Percentiles rank a stretch among this genome's conserved stretches.
These are phyloP conservation scores for Peucedramus taeniatus DNA, from an alignment of 2,113 vertebrate species.

Conservation along the genomic window DNA sequence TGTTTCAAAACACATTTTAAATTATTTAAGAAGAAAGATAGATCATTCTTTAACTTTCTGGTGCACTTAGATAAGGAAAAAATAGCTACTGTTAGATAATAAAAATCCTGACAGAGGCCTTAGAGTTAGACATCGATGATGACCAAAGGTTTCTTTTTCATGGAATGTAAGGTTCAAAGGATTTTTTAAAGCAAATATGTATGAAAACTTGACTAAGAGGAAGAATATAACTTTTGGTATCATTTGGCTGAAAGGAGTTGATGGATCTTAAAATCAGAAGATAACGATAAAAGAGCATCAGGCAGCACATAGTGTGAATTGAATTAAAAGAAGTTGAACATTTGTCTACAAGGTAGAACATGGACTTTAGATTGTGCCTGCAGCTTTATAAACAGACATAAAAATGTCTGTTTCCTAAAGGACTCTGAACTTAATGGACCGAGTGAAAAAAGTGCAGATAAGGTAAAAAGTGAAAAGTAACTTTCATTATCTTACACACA, in stretches of 20 bases:
- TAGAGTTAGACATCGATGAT: background rate
- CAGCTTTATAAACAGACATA: background rate
- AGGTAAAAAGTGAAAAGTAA: background rate
- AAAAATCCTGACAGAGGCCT: background rate
- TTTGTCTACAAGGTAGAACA: background rate
- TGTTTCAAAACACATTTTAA: background rate
- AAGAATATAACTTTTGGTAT: background rate
- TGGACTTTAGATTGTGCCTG: background rate
- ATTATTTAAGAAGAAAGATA: background rate
- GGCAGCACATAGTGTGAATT: background rate
- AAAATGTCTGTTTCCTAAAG: background rate
- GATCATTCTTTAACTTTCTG: background rate
- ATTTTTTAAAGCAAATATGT: background rate
- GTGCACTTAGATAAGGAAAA: background rate
- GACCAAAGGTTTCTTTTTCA: background rate
- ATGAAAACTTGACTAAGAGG: background rate
- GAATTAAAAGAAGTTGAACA: background rate
- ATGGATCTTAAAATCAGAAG: background rate
- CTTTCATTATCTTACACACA: background rate
- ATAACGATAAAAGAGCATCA: background rate
- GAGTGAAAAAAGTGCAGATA: background rate
- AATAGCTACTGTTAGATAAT: background rate
- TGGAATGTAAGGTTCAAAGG: background rate
- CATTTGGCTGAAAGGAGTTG: background rate
- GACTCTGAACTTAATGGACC: background rate